phyloP scores from a whole-genome alignment of 2,797 vertebrate species.

The Pteropus rufus region DNA sequence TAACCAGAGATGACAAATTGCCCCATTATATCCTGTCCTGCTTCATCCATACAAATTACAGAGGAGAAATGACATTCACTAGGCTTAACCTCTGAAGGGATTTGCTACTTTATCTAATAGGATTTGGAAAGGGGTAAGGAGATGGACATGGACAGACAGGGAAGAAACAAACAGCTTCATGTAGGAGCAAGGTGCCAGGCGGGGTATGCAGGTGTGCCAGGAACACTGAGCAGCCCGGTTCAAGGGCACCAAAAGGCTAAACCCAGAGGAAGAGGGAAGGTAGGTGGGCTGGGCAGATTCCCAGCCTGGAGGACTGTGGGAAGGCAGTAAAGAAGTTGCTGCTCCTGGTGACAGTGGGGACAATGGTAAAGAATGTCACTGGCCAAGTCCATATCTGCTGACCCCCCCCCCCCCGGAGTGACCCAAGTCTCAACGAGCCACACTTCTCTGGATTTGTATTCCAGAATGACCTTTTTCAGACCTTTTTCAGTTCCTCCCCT shows the following conservation, averaged over 20 bases:
- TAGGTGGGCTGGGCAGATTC: rapidly evolving
- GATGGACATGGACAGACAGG: not conserved
- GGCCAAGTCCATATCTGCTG: not conserved
- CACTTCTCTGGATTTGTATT: not conserved
- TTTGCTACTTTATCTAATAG: not conserved
- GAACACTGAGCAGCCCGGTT: rapidly evolving
- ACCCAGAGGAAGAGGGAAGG: not conserved
- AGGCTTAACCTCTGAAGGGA: not conserved
- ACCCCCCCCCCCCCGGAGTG: not conserved
- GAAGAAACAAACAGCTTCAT: not conserved
- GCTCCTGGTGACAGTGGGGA: not conserved
- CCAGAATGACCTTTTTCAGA: not conserved
- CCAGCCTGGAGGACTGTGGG: too few species aligned
- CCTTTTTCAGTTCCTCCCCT: not conserved
- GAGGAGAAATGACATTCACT: not conserved
- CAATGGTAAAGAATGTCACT: not conserved
- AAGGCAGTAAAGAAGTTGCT: not conserved
- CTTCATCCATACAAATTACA: not conserved
- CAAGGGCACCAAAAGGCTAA: not conserved
- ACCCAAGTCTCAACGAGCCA: not conserved
- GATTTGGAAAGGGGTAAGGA: not conserved
- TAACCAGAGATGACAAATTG: not conserved
- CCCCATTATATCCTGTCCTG: not conserved
- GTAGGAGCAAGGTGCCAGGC: not conserved
- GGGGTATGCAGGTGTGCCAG: rapidly evolving